phyloP scores from a whole-genome alignment of 2,113 vertebrate species.

The Enhydra lutris region DNA sequence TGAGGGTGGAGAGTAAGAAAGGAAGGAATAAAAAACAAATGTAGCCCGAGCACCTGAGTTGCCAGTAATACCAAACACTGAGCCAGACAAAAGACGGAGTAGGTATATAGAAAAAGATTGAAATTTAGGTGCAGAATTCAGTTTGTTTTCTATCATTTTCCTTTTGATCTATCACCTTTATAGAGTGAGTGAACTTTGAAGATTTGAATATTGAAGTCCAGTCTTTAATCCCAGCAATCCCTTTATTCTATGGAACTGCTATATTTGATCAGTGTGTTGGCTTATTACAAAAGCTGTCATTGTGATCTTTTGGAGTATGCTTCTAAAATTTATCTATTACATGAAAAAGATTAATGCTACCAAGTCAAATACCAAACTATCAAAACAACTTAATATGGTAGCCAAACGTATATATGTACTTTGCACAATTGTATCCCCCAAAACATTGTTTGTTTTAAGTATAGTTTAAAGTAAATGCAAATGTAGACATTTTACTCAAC shows the following conservation, averaged over 20 bases:
- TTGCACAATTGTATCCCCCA: neutral
- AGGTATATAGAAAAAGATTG: too few relatives aligned
- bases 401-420: neutral
- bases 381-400: neutral
- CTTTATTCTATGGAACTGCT: neutral
- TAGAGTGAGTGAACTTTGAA: slow-evolving; percentile 11
- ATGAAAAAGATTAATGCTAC: neutral
- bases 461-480: neutral
- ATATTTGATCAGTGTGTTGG: neutral
- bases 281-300: neutral
- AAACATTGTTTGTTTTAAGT: neutral
- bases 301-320: neutral
- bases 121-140: neutral
- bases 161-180: neutral
- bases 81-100: neutral
- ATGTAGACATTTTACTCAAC: neutral
- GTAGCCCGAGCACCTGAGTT: neutral
- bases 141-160: neutral
- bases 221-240: neutral
- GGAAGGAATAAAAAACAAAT: neutral
- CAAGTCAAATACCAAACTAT: neutral
- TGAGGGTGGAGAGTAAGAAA: neutral
- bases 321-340: neutral
- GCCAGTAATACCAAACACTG: too few relatives aligned
- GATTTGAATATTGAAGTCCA: neutral